phyloP scores from a whole-genome alignment of 1,140 invertebrate genomes.

The Dreissena rostriformis region DNA sequence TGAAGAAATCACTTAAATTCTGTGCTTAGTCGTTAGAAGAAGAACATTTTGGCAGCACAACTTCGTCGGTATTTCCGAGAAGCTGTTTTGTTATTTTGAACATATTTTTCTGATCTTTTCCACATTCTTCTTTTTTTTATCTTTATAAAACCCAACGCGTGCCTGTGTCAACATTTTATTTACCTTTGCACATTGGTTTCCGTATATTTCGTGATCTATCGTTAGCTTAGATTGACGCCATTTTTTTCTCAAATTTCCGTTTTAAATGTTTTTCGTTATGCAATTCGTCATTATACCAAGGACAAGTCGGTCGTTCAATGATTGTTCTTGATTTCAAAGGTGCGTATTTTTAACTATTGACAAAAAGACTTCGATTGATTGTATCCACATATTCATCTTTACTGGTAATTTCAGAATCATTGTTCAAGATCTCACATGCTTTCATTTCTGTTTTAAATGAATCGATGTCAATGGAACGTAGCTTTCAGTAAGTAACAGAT shows the following conservation, averaged over 20 bases:
- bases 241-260: constrained; percentile 36
- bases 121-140: constrained; percentile 38
- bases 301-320: constrained; percentile 30
- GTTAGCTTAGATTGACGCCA: constrained; percentile 28
- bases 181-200: constrained; percentile 38
- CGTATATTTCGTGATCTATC: constrained; percentile 28
- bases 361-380: not conserved
- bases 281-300: constrained; percentile 52
- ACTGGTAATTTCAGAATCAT: not conserved
- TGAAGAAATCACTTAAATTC: constrained; percentile 46
- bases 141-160: constrained; percentile 25
- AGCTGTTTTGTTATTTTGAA: constrained; percentile 45
- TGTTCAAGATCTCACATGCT: not conserved
- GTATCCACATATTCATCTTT: not conserved
- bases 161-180: constrained; percentile 36
- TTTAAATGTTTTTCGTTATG: constrained; percentile 30
- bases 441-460: constrained; percentile 17
- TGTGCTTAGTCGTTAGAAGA: constrained; percentile 28
- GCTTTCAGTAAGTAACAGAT: constrained; percentile 37
- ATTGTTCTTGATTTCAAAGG: constrained; percentile 32
- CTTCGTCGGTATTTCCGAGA: constrained; percentile 7
- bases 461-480: constrained; percentile 7
- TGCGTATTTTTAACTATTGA: constrained; percentile 28
- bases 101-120: constrained; percentile 27
- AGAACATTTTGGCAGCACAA: constrained; percentile 7